Evolutionary conservation across 2,888 invertebrate genomes (phyloP).

Genomic region (Temnothorax unifasciatus): DNA sequence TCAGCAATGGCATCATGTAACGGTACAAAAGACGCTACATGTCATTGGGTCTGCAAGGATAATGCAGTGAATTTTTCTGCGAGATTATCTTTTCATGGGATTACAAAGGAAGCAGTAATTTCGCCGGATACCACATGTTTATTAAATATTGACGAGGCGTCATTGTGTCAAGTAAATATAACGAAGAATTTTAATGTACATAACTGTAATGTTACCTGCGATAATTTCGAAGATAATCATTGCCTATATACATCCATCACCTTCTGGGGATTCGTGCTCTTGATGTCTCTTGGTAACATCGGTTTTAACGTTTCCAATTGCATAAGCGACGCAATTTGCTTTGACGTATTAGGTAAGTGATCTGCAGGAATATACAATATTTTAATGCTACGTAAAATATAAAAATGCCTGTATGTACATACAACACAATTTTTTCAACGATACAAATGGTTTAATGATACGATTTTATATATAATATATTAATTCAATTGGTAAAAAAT

Average conservation of each 20-base stretch:
- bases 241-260: conserved; percentile 88
- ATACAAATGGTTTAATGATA: conserved; percentile 7
- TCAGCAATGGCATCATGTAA: conserved; percentile 43
- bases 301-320: conserved; percentile 95
- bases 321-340: conserved; percentile 96
- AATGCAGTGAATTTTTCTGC: conserved; percentile 67
- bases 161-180: conserved; percentile 56
- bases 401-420: background rate
- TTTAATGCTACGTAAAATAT: background rate
- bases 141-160: conserved; percentile 54
- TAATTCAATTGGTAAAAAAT: background rate
- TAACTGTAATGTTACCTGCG: conserved; percentile 75
- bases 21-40: conserved; percentile 64
- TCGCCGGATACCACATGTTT: conserved; percentile 71
- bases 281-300: conserved; percentile 92
- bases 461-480: background rate
- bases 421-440: conserved; percentile 13
- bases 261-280: conserved; percentile 92
- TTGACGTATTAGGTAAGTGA: conserved; percentile 92
- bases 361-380: conserved; percentile 1
- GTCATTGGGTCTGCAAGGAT: conserved; percentile 76
- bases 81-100: conserved; percentile 65
- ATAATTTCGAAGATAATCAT: conserved; percentile 69
- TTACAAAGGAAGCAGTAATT: conserved; percentile 59
- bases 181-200: conserved; percentile 66